Percentiles rank a stretch among this genome's conserved stretches.
These are phyloP conservation scores for Microctonus brassicae DNA, from an alignment of 2,888 invertebrate genomes.

Conservation along the genomic window DNA sequence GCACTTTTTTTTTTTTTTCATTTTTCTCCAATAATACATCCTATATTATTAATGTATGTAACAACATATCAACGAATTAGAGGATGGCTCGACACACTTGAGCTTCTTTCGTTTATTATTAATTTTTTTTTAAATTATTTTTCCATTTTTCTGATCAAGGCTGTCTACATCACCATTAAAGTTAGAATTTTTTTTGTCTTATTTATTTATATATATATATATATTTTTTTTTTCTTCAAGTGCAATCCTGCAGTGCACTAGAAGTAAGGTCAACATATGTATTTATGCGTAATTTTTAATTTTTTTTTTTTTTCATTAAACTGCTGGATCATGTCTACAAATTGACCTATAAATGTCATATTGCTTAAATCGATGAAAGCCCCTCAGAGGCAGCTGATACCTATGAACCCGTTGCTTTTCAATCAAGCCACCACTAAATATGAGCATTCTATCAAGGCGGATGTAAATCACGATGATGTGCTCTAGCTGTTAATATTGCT, in stretches of 20 bases:
- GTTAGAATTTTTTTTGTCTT: neutral
- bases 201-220: neutral
- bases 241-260: neutral
- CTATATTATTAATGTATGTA: slow-evolving; percentile 64
- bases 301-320: slow-evolving; percentile 46
- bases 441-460: slow-evolving; percentile 63
- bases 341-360: slow-evolving; percentile 68
- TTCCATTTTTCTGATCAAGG: slow-evolving; percentile 18
- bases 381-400: slow-evolving; percentile 65
- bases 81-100: slow-evolving; percentile 42
- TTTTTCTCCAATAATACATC: slow-evolving; percentile 38
- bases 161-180: slow-evolving; percentile 31
- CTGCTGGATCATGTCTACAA: slow-evolving; percentile 59
- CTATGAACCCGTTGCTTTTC: slow-evolving; percentile 35
- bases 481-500: slow-evolving; percentile 66
- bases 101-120: slow-evolving; percentile 27
- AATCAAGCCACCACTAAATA: slow-evolving; percentile 16
- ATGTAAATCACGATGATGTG: slow-evolving; percentile 67
- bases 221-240: neutral
- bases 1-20: slow-evolving; percentile 53
- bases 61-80: slow-evolving; percentile 60
- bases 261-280: slow-evolving; percentile 11
- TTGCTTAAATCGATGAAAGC: slow-evolving; percentile 68
- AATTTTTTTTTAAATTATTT: neutral
- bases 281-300: slow-evolving; percentile 16